Conservation (phyloP, 2,797 vertebrate species). For the Coluber constrictor region DNA sequence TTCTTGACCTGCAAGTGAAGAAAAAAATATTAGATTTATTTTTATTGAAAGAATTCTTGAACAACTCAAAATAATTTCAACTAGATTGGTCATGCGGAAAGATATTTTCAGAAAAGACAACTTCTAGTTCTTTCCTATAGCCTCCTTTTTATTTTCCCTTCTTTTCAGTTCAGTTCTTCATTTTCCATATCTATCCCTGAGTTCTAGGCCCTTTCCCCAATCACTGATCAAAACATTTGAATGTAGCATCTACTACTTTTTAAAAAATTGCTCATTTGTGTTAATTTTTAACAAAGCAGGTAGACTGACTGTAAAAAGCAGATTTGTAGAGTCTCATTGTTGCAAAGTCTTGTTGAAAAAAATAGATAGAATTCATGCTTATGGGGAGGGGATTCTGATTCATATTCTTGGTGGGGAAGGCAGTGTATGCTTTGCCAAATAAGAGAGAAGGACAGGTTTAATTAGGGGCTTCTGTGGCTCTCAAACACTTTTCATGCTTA, state of each 20-base stretch:
- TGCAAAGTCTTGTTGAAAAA: not conserved
- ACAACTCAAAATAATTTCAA: not conserved
- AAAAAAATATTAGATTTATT: not conserved
- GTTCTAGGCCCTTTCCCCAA: not conserved
- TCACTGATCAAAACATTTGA: not conserved
- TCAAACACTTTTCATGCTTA: constrained; percentile 11
- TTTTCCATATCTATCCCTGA: not conserved
- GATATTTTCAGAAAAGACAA: not conserved
- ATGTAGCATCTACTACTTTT: not conserved
- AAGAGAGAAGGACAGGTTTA: constrained; percentile 1
- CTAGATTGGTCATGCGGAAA: not conserved
- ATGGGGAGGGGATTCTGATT: not conserved
- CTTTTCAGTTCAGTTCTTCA: not conserved
- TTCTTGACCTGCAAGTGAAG: not conserved
- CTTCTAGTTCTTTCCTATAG: not conserved
- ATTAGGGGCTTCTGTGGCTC: constrained; percentile 1
- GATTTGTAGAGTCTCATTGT: not conserved
- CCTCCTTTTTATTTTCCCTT: not conserved
- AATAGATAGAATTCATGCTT: not conserved
- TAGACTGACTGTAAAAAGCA: not conserved
- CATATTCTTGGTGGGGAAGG: not conserved
- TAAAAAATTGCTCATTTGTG: not conserved
- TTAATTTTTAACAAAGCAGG: not conserved
- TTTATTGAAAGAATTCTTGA: not conserved
- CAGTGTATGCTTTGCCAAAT: not conserved